Conservation (phyloP, 2,888 invertebrate genomes). For the Candidula unifasciata region DNA sequence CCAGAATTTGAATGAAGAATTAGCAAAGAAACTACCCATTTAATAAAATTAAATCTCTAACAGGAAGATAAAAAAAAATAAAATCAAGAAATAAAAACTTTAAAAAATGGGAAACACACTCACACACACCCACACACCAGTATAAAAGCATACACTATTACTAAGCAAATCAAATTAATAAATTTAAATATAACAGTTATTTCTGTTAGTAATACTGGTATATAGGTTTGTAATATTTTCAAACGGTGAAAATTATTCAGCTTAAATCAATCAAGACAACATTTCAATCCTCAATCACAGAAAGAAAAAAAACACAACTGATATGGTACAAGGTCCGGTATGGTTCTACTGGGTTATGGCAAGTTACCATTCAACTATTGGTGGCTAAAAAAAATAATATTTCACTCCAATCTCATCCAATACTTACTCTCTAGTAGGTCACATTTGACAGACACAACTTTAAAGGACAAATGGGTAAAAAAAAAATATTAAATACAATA, state of each 20-base stretch:
- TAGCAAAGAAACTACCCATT: too few species aligned
- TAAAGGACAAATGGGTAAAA: constrained; percentile 33
- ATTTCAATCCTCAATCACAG: not conserved
- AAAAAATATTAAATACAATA: not conserved
- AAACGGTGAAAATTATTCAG: not conserved
- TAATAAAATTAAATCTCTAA: too few species aligned
- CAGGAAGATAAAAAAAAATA: too few species aligned
- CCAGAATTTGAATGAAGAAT: too few species aligned
- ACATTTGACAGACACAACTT: constrained; percentile 51
- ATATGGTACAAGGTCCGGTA: not conserved
- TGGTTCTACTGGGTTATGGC: constrained; percentile 21
- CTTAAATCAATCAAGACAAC: constrained; percentile 11
- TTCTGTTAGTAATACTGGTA: not conserved
- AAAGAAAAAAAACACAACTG: not conserved
- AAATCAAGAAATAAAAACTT: too few species aligned
- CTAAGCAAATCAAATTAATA: not conserved
- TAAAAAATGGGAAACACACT: too few species aligned
- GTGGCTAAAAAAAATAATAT: not conserved
- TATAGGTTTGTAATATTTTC: not conserved
- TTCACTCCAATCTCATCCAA: constrained; percentile 32
- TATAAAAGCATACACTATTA: too few species aligned
- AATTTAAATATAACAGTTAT: not conserved
- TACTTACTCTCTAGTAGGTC: constrained; percentile 52
- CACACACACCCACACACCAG: too few species aligned
- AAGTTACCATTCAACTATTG: constrained; percentile 24